A percentile compares a stretch with the other conserved stretches of the same genome.
Evolutionary conservation across 2,888 invertebrate species (phyloP).

Genomic region (Elmis aenea): DNA sequence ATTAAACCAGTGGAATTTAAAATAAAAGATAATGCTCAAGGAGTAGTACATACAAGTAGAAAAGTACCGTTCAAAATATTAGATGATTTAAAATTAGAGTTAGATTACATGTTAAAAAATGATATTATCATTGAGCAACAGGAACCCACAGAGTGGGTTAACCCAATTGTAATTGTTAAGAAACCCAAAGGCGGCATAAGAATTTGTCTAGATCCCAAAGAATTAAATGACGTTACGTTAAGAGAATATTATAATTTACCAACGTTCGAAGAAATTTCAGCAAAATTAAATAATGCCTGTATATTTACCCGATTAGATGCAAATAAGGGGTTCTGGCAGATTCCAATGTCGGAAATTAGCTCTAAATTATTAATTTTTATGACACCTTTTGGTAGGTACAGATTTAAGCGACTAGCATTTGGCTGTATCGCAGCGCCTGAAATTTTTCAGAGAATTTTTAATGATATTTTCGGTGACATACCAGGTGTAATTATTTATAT

Average conservation of each 20-base stretch:
- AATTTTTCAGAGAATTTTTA: constrained; percentile 34
- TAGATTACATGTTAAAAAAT: constrained; percentile 13
- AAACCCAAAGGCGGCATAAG: constrained; percentile 17
- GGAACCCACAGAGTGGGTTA: constrained; percentile 18
- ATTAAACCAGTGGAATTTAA: too few species aligned
- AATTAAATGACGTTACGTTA: constrained; percentile 20
- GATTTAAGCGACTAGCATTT: constrained; percentile 34
- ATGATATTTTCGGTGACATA: constrained; percentile 34
- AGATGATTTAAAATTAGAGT: constrained; percentile 15
- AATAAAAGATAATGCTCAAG: constrained; percentile 10
- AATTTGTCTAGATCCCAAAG: constrained; percentile 23
- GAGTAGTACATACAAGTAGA: constrained; percentile 10
- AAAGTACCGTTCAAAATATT: constrained; percentile 16
- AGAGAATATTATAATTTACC: constrained; percentile 24
- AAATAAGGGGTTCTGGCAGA: constrained; percentile 19
- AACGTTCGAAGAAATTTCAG: too few species aligned
- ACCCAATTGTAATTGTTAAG: constrained; percentile 18
- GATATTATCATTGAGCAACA: constrained; percentile 17
- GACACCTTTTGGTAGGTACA: constrained; percentile 14
- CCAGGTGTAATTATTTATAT: constrained; percentile 34
- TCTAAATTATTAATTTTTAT: constrained; percentile 10
- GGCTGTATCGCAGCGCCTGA: constrained; percentile 34
- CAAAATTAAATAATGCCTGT: too few species aligned
- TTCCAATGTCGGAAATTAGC: constrained; percentile 6
- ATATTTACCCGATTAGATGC: constrained; percentile 15